These are phyloP conservation scores for Pygoscelis antarcticus DNA, from an alignment of 2,113 vertebrate genomes.

Conservation along the genomic window DNA sequence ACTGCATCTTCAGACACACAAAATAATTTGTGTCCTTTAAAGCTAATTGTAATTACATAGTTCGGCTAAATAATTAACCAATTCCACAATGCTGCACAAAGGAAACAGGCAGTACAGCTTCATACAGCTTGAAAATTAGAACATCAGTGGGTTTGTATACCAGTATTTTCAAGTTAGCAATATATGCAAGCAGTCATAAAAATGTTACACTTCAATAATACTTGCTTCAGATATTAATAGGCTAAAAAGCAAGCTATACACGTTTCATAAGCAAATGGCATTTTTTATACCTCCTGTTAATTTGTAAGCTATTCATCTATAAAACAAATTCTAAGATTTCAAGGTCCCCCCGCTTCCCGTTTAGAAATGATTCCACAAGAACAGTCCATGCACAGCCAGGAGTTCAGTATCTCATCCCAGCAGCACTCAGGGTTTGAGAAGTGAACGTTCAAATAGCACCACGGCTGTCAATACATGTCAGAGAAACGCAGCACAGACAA, in stretches of 20 bases:
- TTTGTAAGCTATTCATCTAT: not conserved
- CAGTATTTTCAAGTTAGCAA: not conserved
- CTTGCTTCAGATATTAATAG: not conserved
- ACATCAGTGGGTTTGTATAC: not conserved
- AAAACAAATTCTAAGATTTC: not conserved
- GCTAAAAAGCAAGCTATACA: not conserved
- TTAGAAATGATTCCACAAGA: not conserved
- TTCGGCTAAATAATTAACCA: constrained; percentile 44
- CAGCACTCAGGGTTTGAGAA: not conserved
- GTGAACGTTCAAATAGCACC: constrained; percentile 34
- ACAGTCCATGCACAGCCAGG: not conserved
- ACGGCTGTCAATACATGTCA: not conserved
- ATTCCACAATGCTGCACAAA: constrained; percentile 6
- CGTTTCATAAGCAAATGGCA: not conserved
- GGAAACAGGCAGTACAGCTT: not conserved
- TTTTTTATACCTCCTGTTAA: not conserved
- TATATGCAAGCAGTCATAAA: not conserved
- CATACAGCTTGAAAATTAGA: not conserved
- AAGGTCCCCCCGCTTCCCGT: not conserved
- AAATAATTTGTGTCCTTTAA: not conserved
- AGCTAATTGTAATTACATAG: constrained; percentile 11
- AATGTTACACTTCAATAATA: not conserved
- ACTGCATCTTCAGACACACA: not conserved
- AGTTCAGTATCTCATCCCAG: not conserved
- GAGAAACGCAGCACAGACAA: constrained; percentile 47